Evolutionary conservation across 2,113 vertebrate species (phyloP), one percentile per base, ranked within the genome.

Genomic region (Sapayoa aenigma): DNA sequence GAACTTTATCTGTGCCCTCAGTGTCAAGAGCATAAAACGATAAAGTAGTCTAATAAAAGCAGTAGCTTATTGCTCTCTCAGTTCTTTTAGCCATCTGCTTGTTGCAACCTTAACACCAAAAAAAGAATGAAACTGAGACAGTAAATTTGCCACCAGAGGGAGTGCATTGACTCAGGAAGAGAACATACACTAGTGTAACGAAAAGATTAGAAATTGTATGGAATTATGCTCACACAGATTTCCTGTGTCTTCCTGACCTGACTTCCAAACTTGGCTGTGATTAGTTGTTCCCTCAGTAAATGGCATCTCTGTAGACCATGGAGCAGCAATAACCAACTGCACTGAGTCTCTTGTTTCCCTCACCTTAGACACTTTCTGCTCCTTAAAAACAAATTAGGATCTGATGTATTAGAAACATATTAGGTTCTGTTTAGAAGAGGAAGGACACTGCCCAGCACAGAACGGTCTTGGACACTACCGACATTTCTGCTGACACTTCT

Each of bases 121-220:
- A 59, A 21, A 4, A 22, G 19, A 53, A 18, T 10, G 60, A 65
- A 71, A 78, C 20, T 10, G 76, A 81, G 59, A 59, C 3, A 24
- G 68, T 30, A 69, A 91, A 87, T 78, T 46, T 92, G 37, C 93
- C 95, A 87, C 56, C 73, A 97, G 96, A 96, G 93, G 96, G 95
- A 96, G 95, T 1, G n/a, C 93, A 37, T 10, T 81, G 79, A 67
- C 73, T 46, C 60, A 3, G 42, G 81, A 93, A 81, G 4, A n/a
- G 49, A 79, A 30, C 46, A 30, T 39, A 39, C 20, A 5, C 6
- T 4, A 5, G 10, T 9, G 2, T 9, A 10, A 74, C 31, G 15
- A 80, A 52, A 69, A 41, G 39, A 56, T 74, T 31, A 24, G 30
- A 65, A 63, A 74, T 2, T 13, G 9, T 31, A 13, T 10, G 35